A percentile compares a stretch with the other conserved stretches of the same genome.
Conservation (phyloP, 2,888 invertebrate species). For the Emesis furor region DNA sequence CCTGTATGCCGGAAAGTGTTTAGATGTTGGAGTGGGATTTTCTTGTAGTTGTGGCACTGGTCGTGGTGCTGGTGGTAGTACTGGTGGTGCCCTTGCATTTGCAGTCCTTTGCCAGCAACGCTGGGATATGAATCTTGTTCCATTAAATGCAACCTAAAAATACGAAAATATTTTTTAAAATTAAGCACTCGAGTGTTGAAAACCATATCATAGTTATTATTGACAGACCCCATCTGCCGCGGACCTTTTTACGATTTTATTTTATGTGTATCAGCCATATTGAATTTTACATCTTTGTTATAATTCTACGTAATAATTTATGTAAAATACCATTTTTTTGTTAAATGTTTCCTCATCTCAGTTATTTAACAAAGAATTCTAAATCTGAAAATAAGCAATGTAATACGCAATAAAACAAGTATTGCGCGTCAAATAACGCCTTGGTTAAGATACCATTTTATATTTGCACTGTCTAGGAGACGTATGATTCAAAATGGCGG, state of each 20-base stretch:
- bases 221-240: background rate
- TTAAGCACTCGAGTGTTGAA: background rate
- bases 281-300: no score
- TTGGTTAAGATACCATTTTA: background rate
- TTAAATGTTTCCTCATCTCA: no score
- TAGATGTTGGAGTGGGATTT: background rate
- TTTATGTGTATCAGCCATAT: background rate
- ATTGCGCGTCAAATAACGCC: background rate
- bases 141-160: background rate
- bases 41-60: constrained; percentile 7
- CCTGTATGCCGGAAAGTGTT: constrained; percentile 10
- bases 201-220: background rate
- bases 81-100: background rate
- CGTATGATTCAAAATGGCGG: constrained; percentile 1
- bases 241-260: background rate
- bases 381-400: background rate
- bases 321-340: no score
- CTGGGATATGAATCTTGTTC: background rate
- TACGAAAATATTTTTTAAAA: background rate
- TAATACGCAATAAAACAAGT: background rate
- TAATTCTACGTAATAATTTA: no score
- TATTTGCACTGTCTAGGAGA: background rate
- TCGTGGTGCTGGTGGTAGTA: background rate
- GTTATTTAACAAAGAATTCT: background rate
- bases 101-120: background rate